Evolutionary conservation across 1,140 invertebrate species (phyloP), one percentile per base, ranked within the genome.

Genomic region (Rhopalosiphum padi): DNA sequence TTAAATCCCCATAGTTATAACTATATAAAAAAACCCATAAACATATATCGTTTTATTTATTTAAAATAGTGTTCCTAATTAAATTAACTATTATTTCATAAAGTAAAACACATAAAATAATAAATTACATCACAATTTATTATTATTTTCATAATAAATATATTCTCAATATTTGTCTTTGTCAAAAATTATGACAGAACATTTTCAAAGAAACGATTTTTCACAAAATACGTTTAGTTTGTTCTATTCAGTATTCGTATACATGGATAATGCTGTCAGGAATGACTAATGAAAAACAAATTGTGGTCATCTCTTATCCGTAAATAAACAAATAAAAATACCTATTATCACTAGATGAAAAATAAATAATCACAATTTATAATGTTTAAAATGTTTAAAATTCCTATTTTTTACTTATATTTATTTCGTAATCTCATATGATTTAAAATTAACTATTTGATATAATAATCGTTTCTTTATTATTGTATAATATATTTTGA

Each of bases 221-320:
- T 35, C 21, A 88, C 7, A 22, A 51, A 6, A 51, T 88, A n/a
- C 86, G 30, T 88, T 88, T 51, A 88, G 86, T 88, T 30, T 8
- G 37, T 35, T 88, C 11, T 35, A 35, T 51, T 88, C 15, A 86
- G 25, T n/a, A 86, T 48, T 25, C 25, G 23, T 9, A 46, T 88
- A 88, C 30, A 51, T 3, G 25, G 11, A 30, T 46, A 88, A 51
- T 88, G 86, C 30, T 88, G 46, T 41, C 30, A 35, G 18, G 30
- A 88, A 88, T 88, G 86, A 88, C 43, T 51, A 88, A 88, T 48
- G 30, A 51, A 48, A 88, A 46, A 35, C 48, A 51, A n/a, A 22
- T 43, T 30, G 21, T 30, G 46, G 46, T 51, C 46, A 35, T n/a
- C 5, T 88, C n/a, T n/a, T 88, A 30, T 82, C 35, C 9, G 25